A percentile compares a stretch with the other conserved stretches of the same genome.
Conservation (phyloP, 2,888 invertebrate species). For the Nomada fabriciana region DNA sequence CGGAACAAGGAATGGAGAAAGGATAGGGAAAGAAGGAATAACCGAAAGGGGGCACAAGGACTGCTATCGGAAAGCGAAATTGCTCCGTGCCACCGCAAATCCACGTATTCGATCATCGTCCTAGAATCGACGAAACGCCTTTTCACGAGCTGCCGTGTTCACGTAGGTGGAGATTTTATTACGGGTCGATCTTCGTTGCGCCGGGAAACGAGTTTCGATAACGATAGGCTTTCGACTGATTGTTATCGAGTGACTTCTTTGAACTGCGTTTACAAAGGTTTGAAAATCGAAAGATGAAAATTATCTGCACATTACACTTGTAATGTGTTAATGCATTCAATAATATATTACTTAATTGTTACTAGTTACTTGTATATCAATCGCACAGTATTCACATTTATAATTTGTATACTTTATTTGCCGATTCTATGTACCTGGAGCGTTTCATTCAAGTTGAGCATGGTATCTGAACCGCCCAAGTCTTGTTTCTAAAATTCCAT, state of each 20-base stretch:
- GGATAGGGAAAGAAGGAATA: not conserved
- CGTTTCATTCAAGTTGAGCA: not conserved
- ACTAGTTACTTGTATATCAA: too few species aligned
- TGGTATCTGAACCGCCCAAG: not conserved
- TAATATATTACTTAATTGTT: too few species aligned
- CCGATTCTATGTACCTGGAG: too few species aligned
- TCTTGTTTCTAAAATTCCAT: conserved; percentile 1
- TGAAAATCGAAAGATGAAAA: not conserved
- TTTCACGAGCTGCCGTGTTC: conserved; percentile 16
- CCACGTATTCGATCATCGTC: conserved; percentile 44
- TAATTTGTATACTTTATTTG: too few species aligned
- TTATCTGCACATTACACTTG: too few species aligned
- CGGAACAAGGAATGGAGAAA: not conserved
- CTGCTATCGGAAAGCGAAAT: conserved; percentile 27
- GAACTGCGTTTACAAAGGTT: not conserved
- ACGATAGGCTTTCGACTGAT: conserved; percentile 23
- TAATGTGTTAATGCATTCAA: too few species aligned
- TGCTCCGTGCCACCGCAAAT: conserved; percentile 32
- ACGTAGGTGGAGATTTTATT: conserved; percentile 29
- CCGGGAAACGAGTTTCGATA: conserved; percentile 14
- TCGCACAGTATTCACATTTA: too few species aligned
- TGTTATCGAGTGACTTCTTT: conserved; percentile 5
- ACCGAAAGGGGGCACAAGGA: not conserved
- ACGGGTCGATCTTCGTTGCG: conserved; percentile 9
- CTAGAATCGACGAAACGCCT: conserved; percentile 40